Base-by-base conservation (phyloP, 2,113 vertebrate species). In the Paradoxurus hermaphroditus region DNA sequence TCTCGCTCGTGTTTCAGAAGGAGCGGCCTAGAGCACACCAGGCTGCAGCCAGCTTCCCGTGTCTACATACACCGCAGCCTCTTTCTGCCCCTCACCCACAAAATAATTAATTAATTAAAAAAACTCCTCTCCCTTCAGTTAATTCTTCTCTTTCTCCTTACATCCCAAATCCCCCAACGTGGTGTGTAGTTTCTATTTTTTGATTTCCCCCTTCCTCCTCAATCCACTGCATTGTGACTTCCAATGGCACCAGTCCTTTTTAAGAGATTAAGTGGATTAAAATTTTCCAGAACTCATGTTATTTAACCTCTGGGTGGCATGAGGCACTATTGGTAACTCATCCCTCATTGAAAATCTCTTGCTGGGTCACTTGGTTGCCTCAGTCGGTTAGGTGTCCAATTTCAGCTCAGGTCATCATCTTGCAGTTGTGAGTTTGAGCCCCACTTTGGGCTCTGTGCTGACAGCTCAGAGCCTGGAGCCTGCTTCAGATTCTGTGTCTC, bases 61-160 rank as follows among this genome's bases (percentile, higher is more conserved):
- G 23, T 41, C 14, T 41, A 0, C 1, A 5, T 0, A 14, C 12
- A 21, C 11, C 3, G 15, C 23, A 1, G 25, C 56, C 21, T 59
- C 56, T 59, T 21, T 59, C 56, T 59, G 56, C 8, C 21, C 56
- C 19, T 59, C 21, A 19, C 21, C 56, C 56, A 19, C 21, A 3
- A 59, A 59, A 59, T 59, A 23, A 25, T 59, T 59, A 59, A 59
- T 3, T 59, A 59, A 23, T 59, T 23, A 59, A 59, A 41, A 90
- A 81, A 25, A 59, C 31, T 83, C 9, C 7, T 16, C n/a, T 93
- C 13, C 44, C 41, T 86, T 41, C n/a, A 39, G 3, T 25, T 88
- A 7, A n/a, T 11, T 83, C 19, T 27, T 39, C 4, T 78, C 56
- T 31, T 4, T 70, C 1, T 27, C 13, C 12, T 73, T 16, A 44